These are phyloP conservation scores for Caradrina clavipalpis DNA, from an alignment of 2,888 invertebrate genomes.

Conservation along the genomic window DNA sequence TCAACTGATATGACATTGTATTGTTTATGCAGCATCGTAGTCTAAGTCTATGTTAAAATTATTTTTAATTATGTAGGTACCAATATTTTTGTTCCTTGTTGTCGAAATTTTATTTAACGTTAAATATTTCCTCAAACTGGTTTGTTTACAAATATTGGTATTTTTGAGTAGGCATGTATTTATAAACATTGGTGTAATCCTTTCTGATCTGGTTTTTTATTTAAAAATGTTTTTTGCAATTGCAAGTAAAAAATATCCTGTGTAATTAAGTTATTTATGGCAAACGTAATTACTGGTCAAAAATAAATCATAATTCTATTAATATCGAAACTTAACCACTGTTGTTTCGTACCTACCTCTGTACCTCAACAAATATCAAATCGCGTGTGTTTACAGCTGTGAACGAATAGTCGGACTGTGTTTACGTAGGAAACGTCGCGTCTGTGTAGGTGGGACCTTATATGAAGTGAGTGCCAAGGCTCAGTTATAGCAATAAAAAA, in stretches of 20 bases:
- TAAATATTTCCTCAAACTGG: not conserved
- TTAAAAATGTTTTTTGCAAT: not conserved
- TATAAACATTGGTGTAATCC: no score
- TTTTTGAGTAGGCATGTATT: not conserved
- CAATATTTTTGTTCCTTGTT: constrained; percentile 5
- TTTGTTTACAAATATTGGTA: not conserved
- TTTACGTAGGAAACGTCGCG: no score
- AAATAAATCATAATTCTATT: not conserved
- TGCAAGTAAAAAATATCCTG: not conserved
- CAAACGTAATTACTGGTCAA: not conserved
- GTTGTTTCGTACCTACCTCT: no score
- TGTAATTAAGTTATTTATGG: not conserved
- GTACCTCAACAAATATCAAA: no score
- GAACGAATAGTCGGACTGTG: no score
- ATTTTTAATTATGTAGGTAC: not conserved
- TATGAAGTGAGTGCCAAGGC: no score
- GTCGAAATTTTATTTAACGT: not conserved
- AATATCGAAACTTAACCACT: no score
- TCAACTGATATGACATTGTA: constrained; percentile 17
- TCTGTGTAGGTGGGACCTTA: no score
- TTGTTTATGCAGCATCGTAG: constrained; percentile 3
- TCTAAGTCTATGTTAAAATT: not conserved
- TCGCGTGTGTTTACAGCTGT: no score
- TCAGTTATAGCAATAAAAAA: no score
- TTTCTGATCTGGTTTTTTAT: not conserved